A percentile compares a stretch with the other conserved stretches of the same genome.
Evolutionary conservation across 2,888 invertebrate genomes (phyloP).

Genomic region (Meteorus cinctellus): DNA sequence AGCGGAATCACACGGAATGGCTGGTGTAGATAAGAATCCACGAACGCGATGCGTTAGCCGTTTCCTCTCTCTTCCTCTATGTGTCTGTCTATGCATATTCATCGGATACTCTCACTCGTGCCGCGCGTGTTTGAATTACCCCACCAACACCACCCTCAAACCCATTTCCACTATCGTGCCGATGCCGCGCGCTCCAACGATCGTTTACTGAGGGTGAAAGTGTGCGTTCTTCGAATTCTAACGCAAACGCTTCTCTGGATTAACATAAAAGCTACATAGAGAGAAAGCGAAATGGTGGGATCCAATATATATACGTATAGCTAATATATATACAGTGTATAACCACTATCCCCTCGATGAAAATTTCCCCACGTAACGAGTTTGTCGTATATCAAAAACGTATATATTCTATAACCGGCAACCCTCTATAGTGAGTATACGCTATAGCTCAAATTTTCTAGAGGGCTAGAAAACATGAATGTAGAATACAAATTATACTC

Average conservation of each 20-base stretch:
- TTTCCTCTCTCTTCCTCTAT: constrained; percentile 28
- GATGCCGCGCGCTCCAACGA: constrained; percentile 22
- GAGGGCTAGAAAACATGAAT: constrained; percentile 6
- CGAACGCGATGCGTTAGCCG: constrained; percentile 25
- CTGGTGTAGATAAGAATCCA: constrained; percentile 38
- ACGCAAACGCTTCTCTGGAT: constrained; percentile 36
- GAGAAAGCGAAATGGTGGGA: constrained; percentile 24
- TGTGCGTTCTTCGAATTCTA: constrained; percentile 47
- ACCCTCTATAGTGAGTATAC: neutral
- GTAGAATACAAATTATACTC: constrained; percentile 23
- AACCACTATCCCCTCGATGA: neutral
- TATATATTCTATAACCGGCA: constrained; percentile 20
- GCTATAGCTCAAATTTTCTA: neutral
- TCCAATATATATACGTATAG: constrained; percentile 5
- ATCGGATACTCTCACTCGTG: constrained; percentile 17
- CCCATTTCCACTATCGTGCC: constrained; percentile 5
- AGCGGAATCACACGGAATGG: constrained; percentile 37
- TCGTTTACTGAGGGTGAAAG: constrained; percentile 43
- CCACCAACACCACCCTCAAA: constrained; percentile 14
- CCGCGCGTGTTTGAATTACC: constrained; percentile 36
- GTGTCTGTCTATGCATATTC: constrained; percentile 35
- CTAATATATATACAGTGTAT: constrained; percentile 30
- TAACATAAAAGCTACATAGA: constrained; percentile 43
- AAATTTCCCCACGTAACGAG: constrained; percentile 29
- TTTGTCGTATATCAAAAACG: constrained; percentile 33